Evolutionary conservation across 2,797 vertebrate genomes (phyloP).

Genomic region (Micromesistius poutassou): DNA sequence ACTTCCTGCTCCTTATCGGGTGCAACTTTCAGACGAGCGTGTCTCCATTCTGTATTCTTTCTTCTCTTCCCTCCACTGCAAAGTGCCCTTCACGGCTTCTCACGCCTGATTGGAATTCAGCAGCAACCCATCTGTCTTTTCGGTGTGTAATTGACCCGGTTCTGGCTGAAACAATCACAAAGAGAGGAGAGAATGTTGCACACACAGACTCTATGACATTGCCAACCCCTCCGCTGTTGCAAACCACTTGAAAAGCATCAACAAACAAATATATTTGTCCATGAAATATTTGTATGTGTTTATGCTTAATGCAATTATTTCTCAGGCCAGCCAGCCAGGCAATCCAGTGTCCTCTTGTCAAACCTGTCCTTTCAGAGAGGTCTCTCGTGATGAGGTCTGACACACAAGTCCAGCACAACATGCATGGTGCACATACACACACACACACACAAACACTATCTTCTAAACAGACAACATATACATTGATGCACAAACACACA

Average conservation of each 20-base stretch:
- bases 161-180: constrained; percentile 16
- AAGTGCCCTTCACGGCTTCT: constrained; percentile 10
- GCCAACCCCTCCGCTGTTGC: not conserved
- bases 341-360: not conserved
- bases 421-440: not conserved
- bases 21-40: not conserved
- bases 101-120: constrained; percentile 13
- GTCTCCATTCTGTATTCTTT: not conserved
- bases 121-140: constrained; percentile 6
- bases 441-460: not conserved
- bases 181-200: not conserved
- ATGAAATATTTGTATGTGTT: not conserved
- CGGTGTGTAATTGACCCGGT: constrained; percentile 15
- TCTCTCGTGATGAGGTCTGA: not conserved
- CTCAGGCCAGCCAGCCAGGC: not conserved
- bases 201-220: not conserved
- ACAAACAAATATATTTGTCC: not conserved
- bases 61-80: not conserved
- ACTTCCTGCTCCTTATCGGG: not conserved
- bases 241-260: constrained; percentile 10
- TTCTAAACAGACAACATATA: not conserved
- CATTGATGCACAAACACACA: not conserved
- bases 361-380: not conserved
- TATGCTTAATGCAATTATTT: not conserved
- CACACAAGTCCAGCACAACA: not conserved